Base-by-base conservation (phyloP, 1,140 invertebrate species). In the Rhopalosiphum padi region DNA sequence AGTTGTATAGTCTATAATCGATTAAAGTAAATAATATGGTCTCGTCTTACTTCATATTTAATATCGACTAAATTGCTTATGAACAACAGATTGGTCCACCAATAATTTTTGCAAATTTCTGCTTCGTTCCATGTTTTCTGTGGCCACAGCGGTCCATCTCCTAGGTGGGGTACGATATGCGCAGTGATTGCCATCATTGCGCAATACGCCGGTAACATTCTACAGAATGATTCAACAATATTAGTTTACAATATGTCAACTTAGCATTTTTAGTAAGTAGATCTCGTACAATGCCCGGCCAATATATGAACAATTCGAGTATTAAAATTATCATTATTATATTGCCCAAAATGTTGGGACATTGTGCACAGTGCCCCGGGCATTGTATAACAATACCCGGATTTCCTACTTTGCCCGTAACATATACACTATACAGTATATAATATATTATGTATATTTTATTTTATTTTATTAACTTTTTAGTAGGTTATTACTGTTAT, bases 81-180 rank as follows among this genome's bases (percentile, higher is more conserved):
- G 7, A 90, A 90, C 25, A 90, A 37, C 9, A 90, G 30, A n/a
- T 68, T 68, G 60, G 30, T 68, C 60, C 60, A 68, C 60, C 60
- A 68, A 68, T 68, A 68, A 11, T 68, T 68, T 68, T 68, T 68
- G 60, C 60, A 68, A 15, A 68, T 68, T 68, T 68, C 60, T 9
- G 90, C 90, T 91, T 91, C 90, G 30, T n/a, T 21, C 60, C 60
- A 68, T n/a, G 30, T 68, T 68, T 68, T 68, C 30, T n/a, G 60
- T 68, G 60, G 30, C 60, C 60, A 68, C 60, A 68, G 30, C 15
- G 60, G 60, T n/a, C 60, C 60, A 30, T 68, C 60, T 68, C 60
- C 60, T 3, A 68, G 60, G 3, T 53, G 48, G 18, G 51, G 88
- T 25, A 90, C 21, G 4, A 90, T 60, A 37, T 55, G 5, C 2